Evolutionary conservation across 1,140 invertebrate genomes (phyloP).

Genomic region (Oscheius sp.): DNA sequence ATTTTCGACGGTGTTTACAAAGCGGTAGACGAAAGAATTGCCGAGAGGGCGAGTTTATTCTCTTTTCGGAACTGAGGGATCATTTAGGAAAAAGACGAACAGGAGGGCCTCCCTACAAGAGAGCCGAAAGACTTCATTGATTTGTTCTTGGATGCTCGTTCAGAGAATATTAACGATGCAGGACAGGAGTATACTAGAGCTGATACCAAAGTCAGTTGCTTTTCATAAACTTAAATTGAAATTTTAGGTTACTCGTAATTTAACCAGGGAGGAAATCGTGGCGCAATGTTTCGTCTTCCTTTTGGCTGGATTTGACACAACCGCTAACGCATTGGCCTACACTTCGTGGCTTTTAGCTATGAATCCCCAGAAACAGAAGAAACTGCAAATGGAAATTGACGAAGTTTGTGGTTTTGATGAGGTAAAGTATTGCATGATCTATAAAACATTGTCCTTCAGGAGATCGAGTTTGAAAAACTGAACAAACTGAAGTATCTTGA

Average conservation of each 20-base stretch:
- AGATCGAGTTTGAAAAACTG: constrained; percentile 50
- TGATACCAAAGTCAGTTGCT: neutral
- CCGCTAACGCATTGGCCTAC: constrained; percentile 71
- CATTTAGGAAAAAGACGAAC: neutral
- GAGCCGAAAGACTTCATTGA: constrained; percentile 50
- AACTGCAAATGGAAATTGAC: constrained; percentile 68
- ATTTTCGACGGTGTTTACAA: neutral
- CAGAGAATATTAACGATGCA: constrained; percentile 35
- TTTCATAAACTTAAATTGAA: no score
- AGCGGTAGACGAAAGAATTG: constrained; percentile 5
- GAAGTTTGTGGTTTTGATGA: constrained; percentile 58
- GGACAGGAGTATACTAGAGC: constrained; percentile 12
- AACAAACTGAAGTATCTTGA: constrained; percentile 51
- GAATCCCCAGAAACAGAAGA: constrained; percentile 69
- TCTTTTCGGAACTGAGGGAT: neutral
- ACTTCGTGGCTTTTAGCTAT: constrained; percentile 70
- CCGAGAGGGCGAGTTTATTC: neutral
- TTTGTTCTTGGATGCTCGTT: constrained; percentile 46
- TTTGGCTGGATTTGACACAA: constrained; percentile 71
- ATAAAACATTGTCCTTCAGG: constrained; percentile 5
- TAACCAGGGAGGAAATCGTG: constrained; percentile 63
- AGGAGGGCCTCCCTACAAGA: neutral
- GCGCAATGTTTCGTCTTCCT: constrained; percentile 64
- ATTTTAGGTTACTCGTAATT: constrained; percentile 39
- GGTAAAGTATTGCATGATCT: neutral